Evolutionary conservation across 1,140 invertebrate species (phyloP).

Genomic region (Radopholus similis): DNA sequence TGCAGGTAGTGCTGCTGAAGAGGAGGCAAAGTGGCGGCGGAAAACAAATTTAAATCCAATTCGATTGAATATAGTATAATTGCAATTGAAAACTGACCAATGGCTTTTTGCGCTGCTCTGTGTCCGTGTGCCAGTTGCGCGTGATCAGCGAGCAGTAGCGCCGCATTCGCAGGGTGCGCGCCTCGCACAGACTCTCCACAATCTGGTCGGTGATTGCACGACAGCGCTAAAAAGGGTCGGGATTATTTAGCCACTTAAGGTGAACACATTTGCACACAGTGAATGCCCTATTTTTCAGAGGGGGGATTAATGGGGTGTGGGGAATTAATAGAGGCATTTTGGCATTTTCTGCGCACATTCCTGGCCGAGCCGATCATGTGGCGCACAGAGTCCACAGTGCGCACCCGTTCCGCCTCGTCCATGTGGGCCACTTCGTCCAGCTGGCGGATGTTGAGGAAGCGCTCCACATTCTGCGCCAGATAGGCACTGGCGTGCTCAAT

Average conservation of each 20-base stretch:
- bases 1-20: slow-evolving; percentile 26
- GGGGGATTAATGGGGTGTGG: no score
- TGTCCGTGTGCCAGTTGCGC: slow-evolving; percentile 5
- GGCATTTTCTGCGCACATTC: slow-evolving; percentile 7
- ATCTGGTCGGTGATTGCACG: slow-evolving; percentile 21
- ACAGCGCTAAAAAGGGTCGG: slow-evolving; percentile 25
- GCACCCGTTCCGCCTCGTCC: slow-evolving; percentile 20
- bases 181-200: slow-evolving; percentile 24
- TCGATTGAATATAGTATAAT: no score
- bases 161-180: slow-evolving; percentile 15
- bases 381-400: slow-evolving; percentile 4
- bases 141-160: slow-evolving; percentile 24
- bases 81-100: no score
- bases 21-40: slow-evolving; percentile 21
- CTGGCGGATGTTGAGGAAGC: slow-evolving; percentile 24
- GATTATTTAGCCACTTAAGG: background rate
- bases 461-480: slow-evolving; percentile 26
- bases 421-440: slow-evolving; percentile 11
- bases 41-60: no score
- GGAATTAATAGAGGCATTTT: no score
- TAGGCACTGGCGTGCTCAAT: slow-evolving; percentile 33
- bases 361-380: slow-evolving; percentile 26
- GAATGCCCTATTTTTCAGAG: no score
- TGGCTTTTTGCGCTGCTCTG: slow-evolving; percentile 18
- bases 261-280: no score